phyloP scores from a whole-genome alignment of 2,797 vertebrate species.

The Micrastur ruficollis region DNA sequence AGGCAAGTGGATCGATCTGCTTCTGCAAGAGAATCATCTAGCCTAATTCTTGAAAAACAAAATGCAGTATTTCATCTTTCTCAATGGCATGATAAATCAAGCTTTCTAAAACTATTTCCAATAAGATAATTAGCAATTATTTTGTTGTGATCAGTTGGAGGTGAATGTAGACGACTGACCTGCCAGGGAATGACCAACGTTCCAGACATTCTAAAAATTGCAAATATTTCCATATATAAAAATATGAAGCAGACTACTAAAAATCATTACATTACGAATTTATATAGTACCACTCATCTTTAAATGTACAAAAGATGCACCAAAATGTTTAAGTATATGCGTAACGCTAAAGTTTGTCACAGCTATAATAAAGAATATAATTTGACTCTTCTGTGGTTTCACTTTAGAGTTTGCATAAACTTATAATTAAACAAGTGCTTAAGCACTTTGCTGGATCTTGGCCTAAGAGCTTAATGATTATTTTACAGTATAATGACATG shows the following conservation, averaged over 20 bases:
- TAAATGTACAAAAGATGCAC: background rate
- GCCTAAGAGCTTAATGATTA: slow-evolving; percentile 68
- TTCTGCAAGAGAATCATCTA: background rate
- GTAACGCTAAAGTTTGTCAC: background rate
- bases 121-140: background rate
- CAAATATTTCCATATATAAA: background rate
- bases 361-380: background rate
- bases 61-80: background rate
- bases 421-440: slow-evolving; percentile 48
- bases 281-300: background rate
- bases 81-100: background rate
- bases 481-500: slow-evolving; percentile 72
- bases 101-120: background rate
- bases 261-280: background rate
- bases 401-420: slow-evolving; percentile 31
- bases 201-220: background rate
- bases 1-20: background rate
- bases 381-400: slow-evolving; percentile 21
- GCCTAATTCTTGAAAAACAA: background rate
- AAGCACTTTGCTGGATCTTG: slow-evolving; percentile 50
- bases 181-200: background rate
- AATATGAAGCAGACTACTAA: background rate
- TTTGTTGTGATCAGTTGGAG: background rate
- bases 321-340: background rate
- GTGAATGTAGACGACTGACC: background rate